phyloP scores from a whole-genome alignment of 2,113 vertebrate species.

The Euleptes europaea region DNA sequence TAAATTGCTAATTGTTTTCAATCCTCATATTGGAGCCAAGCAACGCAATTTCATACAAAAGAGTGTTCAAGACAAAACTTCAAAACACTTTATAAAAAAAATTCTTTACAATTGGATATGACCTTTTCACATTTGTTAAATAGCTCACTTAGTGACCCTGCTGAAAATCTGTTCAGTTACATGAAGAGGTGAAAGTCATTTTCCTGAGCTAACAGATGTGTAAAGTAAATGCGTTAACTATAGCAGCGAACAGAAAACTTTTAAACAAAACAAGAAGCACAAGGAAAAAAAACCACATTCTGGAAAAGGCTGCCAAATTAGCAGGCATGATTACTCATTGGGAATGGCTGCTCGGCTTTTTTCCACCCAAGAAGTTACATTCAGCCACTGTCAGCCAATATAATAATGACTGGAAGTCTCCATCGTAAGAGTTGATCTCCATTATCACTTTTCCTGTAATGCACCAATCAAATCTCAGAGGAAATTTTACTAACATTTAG shows the following conservation, averaged over 20 bases:
- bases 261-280: slow-evolving; percentile 73
- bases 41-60: slow-evolving; percentile 54
- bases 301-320: slow-evolving; percentile 49
- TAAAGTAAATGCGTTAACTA: slow-evolving; percentile 71
- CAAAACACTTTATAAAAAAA: slow-evolving; percentile 57
- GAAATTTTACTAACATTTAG: slow-evolving; percentile 20
- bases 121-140: slow-evolving; percentile 61
- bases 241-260: slow-evolving; percentile 78
- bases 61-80: slow-evolving; percentile 56
- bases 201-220: slow-evolving; percentile 81
- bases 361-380: slow-evolving; percentile 65
- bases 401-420: slow-evolving; percentile 43
- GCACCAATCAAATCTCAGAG: slow-evolving; percentile 36
- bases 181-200: slow-evolving; percentile 71
- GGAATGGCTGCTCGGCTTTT: slow-evolving; percentile 57
- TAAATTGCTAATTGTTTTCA: slow-evolving; percentile 42
- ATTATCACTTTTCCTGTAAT: slow-evolving; percentile 36
- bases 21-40: slow-evolving; percentile 45
- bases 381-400: slow-evolving; percentile 67
- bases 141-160: slow-evolving; percentile 70
- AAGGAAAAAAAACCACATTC: slow-evolving; percentile 56
- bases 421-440: slow-evolving; percentile 43
- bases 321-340: slow-evolving; percentile 61
- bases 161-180: slow-evolving; percentile 66
- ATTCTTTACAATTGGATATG: slow-evolving; percentile 52